Base-by-base conservation (phyloP, 2,113 vertebrate species). In the Lycaon pictus region DNA sequence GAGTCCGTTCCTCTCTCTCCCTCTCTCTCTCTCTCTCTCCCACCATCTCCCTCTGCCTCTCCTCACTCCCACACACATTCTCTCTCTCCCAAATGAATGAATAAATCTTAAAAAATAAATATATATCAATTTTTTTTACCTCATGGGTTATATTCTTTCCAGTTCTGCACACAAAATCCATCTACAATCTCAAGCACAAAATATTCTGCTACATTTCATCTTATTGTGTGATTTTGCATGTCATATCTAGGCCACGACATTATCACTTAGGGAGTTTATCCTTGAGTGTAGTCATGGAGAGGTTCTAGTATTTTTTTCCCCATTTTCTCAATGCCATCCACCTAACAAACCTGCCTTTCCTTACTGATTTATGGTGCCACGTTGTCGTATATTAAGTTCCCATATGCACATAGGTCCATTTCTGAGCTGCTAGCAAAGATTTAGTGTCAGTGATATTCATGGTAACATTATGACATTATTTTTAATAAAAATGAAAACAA, bases 401-500 rank as follows among this genome's bases (percentile, higher is more conserved):
- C 62, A 43, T 85, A 20, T 17, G 7, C 10, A 32, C n/a, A 11
- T 43, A 48, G 25, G 53, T 79, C 80, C 72, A 37, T 62, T 48
- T 62, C 55, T 35, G 62, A 93, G 55, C 71, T 60, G 56, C 43
- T n/a, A 84, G 16, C 58, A 74, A 58, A 91, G 20, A 53, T 51
- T 85, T 80, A 65, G 35, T 48, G 15, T n/a, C 74, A 22, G 29
- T 69, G 32, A 55, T 48, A 80, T 58, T 62, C 23, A 29, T 65
- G 63, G 32, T 62, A 65, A 74, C 32, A 43, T 16, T 65, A 53
- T 67, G 65, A 90, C 35, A 76, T 89, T 83, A 53, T 79, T 96
- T 69, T 86, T 55, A 29, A 79, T 89, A 79, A 80, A 90, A 90
- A 80, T 96, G n/a, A 27, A 80, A 88, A 71, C 25, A 88, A 76